Evolutionary conservation across 2,113 vertebrate species (phyloP).

Genomic region (Peromyscus maniculatus): DNA sequence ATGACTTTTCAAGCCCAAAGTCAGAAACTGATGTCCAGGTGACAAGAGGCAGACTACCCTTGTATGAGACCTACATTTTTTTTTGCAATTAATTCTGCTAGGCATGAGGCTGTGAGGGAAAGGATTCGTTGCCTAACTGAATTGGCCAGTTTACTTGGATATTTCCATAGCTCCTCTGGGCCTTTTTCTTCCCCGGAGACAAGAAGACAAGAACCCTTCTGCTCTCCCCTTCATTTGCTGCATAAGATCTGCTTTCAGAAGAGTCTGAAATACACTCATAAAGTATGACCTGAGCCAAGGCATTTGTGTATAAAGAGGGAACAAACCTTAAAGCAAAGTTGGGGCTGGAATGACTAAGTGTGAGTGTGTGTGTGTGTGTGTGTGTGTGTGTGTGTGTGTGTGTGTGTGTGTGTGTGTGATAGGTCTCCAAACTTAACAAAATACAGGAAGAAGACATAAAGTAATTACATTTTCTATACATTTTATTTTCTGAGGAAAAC

Average conservation of each 20-base stretch:
- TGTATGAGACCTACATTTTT: background rate
- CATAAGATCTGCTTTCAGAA: background rate
- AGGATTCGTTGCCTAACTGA: background rate
- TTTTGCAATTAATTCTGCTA: background rate
- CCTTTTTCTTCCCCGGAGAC: background rate
- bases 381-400: no score
- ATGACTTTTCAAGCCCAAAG: background rate
- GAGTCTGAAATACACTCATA: background rate
- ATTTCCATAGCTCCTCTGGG: background rate
- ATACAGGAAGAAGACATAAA: background rate
- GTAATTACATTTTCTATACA: conserved; percentile 1
- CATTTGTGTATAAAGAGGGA: background rate
- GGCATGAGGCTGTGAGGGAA: background rate
- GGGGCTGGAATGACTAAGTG: background rate
- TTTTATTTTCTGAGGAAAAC: background rate
- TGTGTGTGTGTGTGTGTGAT: no score
- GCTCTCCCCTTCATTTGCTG: background rate
- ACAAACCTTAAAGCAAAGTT: background rate
- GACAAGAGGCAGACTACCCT: background rate
- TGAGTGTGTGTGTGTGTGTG: no score
- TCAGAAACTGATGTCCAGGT: background rate
- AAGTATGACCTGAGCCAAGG: background rate
- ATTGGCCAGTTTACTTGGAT: background rate
- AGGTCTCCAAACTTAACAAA: background rate
- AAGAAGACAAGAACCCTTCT: background rate